phyloP scores from a whole-genome alignment of 2,113 vertebrate genomes.

The Geococcyx californianus region DNA sequence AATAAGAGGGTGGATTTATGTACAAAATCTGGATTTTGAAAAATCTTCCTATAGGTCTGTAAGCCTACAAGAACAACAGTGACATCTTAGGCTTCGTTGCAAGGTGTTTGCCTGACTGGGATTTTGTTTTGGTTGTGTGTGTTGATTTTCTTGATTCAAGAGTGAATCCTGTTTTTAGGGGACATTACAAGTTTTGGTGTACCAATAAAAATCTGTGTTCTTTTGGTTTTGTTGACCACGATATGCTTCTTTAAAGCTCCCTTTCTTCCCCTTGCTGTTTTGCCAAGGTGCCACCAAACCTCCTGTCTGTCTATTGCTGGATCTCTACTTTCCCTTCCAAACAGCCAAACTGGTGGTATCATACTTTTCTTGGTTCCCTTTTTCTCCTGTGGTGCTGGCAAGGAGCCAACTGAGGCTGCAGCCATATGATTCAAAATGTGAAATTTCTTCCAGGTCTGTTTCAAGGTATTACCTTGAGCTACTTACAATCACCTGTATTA shows the following conservation, averaged over 20 bases:
- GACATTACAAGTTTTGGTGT: background rate
- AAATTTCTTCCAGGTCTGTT: background rate
- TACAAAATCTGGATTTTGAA: background rate
- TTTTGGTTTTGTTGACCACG: accelerated
- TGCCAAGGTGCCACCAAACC: background rate
- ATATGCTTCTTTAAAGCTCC: background rate
- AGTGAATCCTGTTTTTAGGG: background rate
- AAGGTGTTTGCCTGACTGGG: background rate
- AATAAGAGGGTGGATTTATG: background rate
- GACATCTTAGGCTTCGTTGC: background rate
- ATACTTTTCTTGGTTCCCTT: background rate
- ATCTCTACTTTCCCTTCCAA: background rate
- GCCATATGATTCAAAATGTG: background rate
- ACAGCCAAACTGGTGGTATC: background rate
- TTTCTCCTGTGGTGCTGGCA: background rate
- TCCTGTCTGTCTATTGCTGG: background rate
- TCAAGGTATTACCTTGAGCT: background rate
- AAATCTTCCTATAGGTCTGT: background rate
- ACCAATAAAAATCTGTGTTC: background rate
- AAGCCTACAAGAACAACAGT: background rate
- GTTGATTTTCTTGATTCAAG: background rate
- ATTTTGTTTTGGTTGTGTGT: background rate
- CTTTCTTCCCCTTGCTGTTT: background rate
- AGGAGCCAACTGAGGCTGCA: background rate
- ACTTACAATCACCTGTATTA: background rate